Evolutionary conservation across 2,113 vertebrate genomes (phyloP), one percentile per base, ranked within the genome.

Genomic region (Salvator merianae): DNA sequence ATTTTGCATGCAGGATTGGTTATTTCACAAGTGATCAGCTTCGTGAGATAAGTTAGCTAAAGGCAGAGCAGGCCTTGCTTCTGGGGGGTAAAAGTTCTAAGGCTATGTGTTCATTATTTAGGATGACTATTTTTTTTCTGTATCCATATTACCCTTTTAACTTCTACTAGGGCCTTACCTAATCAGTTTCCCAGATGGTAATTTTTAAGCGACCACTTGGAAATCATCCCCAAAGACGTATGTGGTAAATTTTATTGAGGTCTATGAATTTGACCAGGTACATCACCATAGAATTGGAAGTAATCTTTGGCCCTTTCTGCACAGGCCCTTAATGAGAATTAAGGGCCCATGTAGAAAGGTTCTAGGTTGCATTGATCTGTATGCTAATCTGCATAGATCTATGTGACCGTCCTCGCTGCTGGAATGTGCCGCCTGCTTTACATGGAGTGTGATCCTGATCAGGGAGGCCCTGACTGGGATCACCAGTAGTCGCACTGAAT

Each of bases 71-170:
- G 55, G 7, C 28, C 53, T 38, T n/a, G 30, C 20, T 30, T 66
- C 74, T 62, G 82, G 20, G 20, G 72, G 14, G 50, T 40, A 38
- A 66, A 36, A 14, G 18, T 71, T 5, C 32, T 77, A 70, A 53
- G 79, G 50, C n/a, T 36, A 2, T 32, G 34, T 76, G 55, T 28
- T 1, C 5, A 22, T 59, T 30, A 36, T 87, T 30, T 43, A 7
- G 34, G 28, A 24, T 38, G 40, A 20, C 34, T 18, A 1, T 43
- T 22, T 72, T 73, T 55, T 66, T 36, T 59, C 34, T 1, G 1
- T 0, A 0, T 22, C 13, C 22, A 28, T 8, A 20, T 55, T 22
- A 36, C 12, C 9, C 43, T 36, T 7, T 14, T 13, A 24, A 73
- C 53, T 65, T 66, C 40, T 0, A 22, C 2, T 34, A 3, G 20